Evolutionary conservation across 2,888 invertebrate species (phyloP).

Genomic region (Catocala fraxini): DNA sequence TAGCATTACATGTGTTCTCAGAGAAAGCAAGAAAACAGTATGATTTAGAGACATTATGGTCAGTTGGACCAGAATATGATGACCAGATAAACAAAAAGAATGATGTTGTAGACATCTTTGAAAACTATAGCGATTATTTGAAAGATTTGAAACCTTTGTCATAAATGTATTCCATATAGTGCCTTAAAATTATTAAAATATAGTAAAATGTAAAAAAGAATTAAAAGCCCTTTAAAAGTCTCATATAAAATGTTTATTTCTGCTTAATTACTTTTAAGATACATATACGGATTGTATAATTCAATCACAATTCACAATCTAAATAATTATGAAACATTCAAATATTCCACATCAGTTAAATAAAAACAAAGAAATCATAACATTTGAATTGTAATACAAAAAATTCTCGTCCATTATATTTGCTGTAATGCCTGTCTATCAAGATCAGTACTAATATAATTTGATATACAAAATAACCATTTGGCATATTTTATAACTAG

Average conservation of each 20-base stretch:
- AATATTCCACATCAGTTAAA: constrained; percentile 64
- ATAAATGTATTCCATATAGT: constrained; percentile 37
- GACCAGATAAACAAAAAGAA: constrained; percentile 89
- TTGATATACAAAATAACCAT: constrained; percentile 81
- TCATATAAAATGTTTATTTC: constrained; percentile 88
- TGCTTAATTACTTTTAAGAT: constrained; percentile 82
- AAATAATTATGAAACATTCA: constrained; percentile 65
- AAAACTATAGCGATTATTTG: constrained; percentile 90
- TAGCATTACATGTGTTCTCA: constrained; percentile 96
- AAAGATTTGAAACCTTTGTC: constrained; percentile 89
- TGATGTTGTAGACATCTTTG: constrained; percentile 89
- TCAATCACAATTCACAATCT: constrained; percentile 74
- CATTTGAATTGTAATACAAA: constrained; percentile 49
- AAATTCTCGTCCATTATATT: constrained; percentile 43
- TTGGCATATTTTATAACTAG: constrained; percentile 82
- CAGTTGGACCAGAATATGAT: constrained; percentile 94
- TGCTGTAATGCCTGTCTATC: constrained; percentile 56
- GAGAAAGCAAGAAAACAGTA: constrained; percentile 90
- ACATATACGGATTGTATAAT: constrained; percentile 81
- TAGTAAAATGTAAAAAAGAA: constrained; percentile 16
- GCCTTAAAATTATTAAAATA: no score
- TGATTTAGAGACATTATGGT: constrained; percentile 97
- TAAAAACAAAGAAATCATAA: constrained; percentile 49
- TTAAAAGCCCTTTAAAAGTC: constrained; percentile 76
- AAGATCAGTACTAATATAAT: constrained; percentile 64